These are phyloP conservation scores for Atopsyche davidsoni DNA, from an alignment of 1,140 invertebrate genomes.

Conservation along the genomic window DNA sequence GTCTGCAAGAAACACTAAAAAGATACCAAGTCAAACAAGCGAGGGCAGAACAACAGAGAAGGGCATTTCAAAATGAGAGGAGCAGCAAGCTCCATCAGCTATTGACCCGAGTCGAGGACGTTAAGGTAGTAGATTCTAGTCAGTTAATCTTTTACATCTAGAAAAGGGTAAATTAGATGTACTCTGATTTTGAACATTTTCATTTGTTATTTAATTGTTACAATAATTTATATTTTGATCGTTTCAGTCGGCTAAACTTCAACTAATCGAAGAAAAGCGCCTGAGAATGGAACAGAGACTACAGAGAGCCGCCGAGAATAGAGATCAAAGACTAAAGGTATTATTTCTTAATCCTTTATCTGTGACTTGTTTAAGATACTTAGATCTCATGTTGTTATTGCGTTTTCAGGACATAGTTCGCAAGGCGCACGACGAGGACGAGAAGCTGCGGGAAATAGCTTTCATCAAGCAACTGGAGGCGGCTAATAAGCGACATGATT, in stretches of 20 bases:
- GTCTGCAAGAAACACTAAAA: constrained; percentile 68
- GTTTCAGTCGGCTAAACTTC: constrained; percentile 65
- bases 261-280: constrained; percentile 78
- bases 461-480: constrained; percentile 96
- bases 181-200: no score
- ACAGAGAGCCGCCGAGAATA: constrained; percentile 85
- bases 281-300: constrained; percentile 80
- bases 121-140: constrained; percentile 53
- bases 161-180: no score
- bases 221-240: no score
- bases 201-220: no score
- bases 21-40: constrained; percentile 84
- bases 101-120: constrained; percentile 84
- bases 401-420: constrained; percentile 75
- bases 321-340: constrained; percentile 63
- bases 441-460: constrained; percentile 93
- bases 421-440: constrained; percentile 96
- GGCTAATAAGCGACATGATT: constrained; percentile 89
- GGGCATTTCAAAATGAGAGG: constrained; percentile 76
- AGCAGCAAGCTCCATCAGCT: constrained; percentile 79
- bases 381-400: constrained; percentile 8
- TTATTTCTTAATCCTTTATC: constrained; percentile 4
- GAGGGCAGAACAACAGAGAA: constrained; percentile 70
- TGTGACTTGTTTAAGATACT: neutral
- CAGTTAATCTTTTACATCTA: no score